A percentile compares a stretch with the other conserved stretches of the same genome.
Evolutionary conservation across 2,888 invertebrate genomes (phyloP).

Genomic region (Drosophila nr. perissopoda): DNA sequence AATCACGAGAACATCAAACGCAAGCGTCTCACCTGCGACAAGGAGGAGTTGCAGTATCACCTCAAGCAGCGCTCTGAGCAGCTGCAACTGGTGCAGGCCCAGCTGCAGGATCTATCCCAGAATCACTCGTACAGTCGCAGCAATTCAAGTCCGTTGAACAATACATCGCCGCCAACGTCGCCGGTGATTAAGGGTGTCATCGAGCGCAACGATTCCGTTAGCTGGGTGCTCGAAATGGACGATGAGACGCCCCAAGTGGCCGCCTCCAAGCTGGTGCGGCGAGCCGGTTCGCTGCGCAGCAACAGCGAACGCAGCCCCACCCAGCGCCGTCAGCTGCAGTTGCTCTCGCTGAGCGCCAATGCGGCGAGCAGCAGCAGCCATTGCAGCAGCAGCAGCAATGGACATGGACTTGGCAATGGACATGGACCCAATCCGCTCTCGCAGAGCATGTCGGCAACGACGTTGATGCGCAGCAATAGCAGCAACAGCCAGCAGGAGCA

Average conservation of each 20-base stretch:
- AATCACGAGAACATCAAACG: constrained; percentile 92
- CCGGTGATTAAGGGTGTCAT: constrained; percentile 93
- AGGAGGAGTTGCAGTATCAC: constrained; percentile 95
- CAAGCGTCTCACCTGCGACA: constrained; percentile 91
- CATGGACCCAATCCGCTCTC: constrained; percentile 82
- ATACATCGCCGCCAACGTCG: constrained; percentile 87
- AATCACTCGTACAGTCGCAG: constrained; percentile 39
- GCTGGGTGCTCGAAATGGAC: constrained; percentile 93
- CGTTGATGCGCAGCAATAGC: constrained; percentile 82
- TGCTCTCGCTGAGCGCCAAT: constrained; percentile 65
- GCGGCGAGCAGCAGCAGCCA: constrained; percentile 30
- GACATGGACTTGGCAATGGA: constrained; percentile 43
- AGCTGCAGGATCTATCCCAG: constrained; percentile 75
- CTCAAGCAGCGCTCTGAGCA: constrained; percentile 93
- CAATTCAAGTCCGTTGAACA: constrained; percentile 24
- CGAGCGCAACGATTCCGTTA: constrained; percentile 93
- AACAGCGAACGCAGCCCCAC: constrained; percentile 82
- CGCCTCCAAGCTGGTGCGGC: constrained; percentile 89
- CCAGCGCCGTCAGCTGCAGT: constrained; percentile 83
- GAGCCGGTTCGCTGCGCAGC: constrained; percentile 88
- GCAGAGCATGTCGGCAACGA: constrained; percentile 86
- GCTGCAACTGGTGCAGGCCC: constrained; percentile 81
- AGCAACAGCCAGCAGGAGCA: constrained; percentile 62
- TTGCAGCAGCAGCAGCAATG: constrained; percentile 43
- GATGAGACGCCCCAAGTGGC: constrained; percentile 90